phyloP scores from a whole-genome alignment of 1,140 invertebrate species.

The Doryteuthis pealeii region DNA sequence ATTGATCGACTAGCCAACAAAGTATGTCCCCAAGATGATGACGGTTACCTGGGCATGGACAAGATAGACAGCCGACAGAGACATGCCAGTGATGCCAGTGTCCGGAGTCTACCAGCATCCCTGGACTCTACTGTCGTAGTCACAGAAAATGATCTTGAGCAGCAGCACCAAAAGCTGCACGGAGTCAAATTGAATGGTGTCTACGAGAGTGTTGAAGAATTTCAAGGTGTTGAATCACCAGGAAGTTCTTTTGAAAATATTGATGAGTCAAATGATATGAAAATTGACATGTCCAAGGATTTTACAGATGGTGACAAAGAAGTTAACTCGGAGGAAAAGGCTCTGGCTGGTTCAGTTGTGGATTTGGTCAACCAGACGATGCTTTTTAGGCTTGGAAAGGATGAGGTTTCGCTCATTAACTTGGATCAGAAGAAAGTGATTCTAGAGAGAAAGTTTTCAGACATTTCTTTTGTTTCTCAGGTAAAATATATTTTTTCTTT shows the following conservation, averaged over 20 bases:
- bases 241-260: slow-evolving; percentile 6
- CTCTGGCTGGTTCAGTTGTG: not conserved
- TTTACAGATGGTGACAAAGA: not conserved
- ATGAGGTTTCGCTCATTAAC: slow-evolving; percentile 85
- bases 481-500: slow-evolving; percentile 48
- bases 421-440: slow-evolving; percentile 88
- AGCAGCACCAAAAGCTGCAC: slow-evolving; percentile 26
- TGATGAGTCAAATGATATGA: not conserved
- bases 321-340: not conserved
- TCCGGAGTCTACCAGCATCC: slow-evolving; percentile 49
- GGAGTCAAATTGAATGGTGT: slow-evolving; percentile 19
- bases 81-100: slow-evolving; percentile 53
- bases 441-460: slow-evolving; percentile 81
- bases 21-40: slow-evolving; percentile 77
- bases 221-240: slow-evolving; percentile 18
- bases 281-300: not conserved
- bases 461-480: slow-evolving; percentile 86
- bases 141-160: slow-evolving; percentile 47
- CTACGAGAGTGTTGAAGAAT: slow-evolving; percentile 40
- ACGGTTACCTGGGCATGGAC: slow-evolving; percentile 61
- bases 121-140: slow-evolving; percentile 43
- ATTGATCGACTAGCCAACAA: slow-evolving; percentile 88
- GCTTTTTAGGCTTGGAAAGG: slow-evolving; percentile 82
- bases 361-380: slow-evolving; percentile 85
- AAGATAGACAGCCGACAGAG: slow-evolving; percentile 20